phyloP scores from a whole-genome alignment of 2,797 vertebrate genomes.

The Pristis pectinata region DNA sequence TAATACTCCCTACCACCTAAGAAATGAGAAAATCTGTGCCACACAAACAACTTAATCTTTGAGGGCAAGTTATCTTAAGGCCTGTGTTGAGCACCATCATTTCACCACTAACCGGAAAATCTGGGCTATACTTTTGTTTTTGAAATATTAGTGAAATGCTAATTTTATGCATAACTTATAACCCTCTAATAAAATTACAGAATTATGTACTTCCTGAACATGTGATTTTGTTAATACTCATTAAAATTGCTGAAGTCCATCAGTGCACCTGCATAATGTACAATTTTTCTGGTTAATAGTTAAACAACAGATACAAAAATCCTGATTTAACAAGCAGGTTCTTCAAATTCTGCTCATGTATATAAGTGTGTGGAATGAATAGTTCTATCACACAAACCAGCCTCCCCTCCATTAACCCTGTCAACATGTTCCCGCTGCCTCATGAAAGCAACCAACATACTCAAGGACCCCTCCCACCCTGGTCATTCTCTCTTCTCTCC shows the following conservation, averaged over 20 bases:
- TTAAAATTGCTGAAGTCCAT: slow-evolving; percentile 1
- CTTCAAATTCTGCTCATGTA: background rate
- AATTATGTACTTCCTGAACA: background rate
- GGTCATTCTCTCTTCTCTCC: too few species aligned
- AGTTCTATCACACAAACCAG: too few species aligned
- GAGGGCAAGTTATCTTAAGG: too few species aligned
- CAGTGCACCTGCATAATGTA: background rate
- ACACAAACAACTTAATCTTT: too few species aligned
- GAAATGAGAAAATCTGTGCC: too few species aligned
- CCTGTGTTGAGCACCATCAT: too few species aligned
- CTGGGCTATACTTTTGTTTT: background rate
- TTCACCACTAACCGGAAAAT: too few species aligned
- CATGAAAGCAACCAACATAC: too few species aligned
- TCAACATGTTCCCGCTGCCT: too few species aligned
- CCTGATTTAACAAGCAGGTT: background rate
- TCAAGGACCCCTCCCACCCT: too few species aligned
- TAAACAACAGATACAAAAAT: background rate
- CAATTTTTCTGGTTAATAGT: background rate
- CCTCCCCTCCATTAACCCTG: too few species aligned
- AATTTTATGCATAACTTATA: background rate
- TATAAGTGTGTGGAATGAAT: background rate
- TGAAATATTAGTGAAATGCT: background rate
- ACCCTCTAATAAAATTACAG: background rate
- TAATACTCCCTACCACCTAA: too few species aligned
- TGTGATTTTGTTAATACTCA: background rate